Percentiles rank a stretch among this genome's conserved stretches.
These are phyloP conservation scores for Papilio glaucus DNA, from an alignment of 1,140 invertebrate species.

Conservation along the genomic window DNA sequence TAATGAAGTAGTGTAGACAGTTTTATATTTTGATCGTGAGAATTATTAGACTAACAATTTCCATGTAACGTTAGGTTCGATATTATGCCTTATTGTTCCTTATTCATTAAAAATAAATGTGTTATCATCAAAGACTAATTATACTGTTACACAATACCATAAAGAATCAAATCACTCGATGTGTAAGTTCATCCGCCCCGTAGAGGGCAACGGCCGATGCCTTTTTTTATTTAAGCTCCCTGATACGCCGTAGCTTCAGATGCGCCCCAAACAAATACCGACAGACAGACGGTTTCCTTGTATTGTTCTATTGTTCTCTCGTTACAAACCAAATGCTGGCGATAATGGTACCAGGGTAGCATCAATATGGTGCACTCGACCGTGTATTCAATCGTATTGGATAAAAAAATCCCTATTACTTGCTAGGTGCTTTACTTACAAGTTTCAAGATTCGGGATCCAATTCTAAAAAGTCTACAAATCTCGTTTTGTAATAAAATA, in stretches of 20 bases:
- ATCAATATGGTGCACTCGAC: constrained; percentile 4
- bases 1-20: too few relatives aligned
- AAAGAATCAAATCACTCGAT: not conserved
- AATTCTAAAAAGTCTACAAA: too few relatives aligned
- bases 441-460: not conserved
- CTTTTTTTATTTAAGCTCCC: constrained; percentile 24
- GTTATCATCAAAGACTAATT: not conserved
- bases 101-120: not conserved
- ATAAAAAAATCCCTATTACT: not conserved
- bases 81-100: too few relatives aligned
- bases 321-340: constrained; percentile 24
- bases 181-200: not conserved
- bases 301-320: constrained; percentile 49
- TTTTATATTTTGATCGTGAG: too few relatives aligned
- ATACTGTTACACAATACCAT: not conserved
- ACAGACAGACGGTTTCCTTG: constrained; percentile 43
- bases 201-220: constrained; percentile 11
- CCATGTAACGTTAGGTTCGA: too few relatives aligned
- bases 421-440: not conserved
- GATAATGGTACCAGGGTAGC: constrained; percentile 23
- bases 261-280: constrained; percentile 36
- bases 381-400: not conserved
- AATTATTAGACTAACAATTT: too few relatives aligned
- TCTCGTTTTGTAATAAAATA: too few relatives aligned
- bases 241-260: constrained; percentile 26